Conservation (phyloP, 2,888 invertebrate genomes). For the Parnassius glacialis region DNA sequence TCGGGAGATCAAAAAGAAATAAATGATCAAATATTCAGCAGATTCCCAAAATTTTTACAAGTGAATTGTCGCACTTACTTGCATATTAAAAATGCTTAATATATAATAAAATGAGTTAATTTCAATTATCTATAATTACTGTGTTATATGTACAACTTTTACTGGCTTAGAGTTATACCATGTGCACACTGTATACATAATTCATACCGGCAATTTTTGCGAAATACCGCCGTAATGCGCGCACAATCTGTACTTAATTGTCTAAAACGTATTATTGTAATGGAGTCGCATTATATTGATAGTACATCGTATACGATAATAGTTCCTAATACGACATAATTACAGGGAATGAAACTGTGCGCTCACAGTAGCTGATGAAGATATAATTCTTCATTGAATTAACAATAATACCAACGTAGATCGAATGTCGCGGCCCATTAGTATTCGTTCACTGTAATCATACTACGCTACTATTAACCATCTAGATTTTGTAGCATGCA, state of each 20-base stretch:
- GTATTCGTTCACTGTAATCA: slow-evolving; percentile 18
- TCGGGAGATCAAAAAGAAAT: no score
- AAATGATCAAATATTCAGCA: no score
- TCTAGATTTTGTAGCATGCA: slow-evolving; percentile 42
- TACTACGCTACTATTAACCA: slow-evolving; percentile 24
- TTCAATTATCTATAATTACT: no score
- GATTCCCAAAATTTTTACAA: no score
- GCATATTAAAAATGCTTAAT: no score
- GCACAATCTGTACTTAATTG: slow-evolving; percentile 56
- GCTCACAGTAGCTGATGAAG: slow-evolving; percentile 60
- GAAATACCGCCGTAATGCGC: slow-evolving; percentile 45
- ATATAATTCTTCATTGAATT: slow-evolving; percentile 67
- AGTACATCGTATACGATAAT: slow-evolving; percentile 61
- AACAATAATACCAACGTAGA: slow-evolving; percentile 52
- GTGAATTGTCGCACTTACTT: no score
- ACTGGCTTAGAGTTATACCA: slow-evolving; percentile 20
- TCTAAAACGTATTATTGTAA: slow-evolving; percentile 65
- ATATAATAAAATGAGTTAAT: no score
- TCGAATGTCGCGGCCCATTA: slow-evolving; percentile 42
- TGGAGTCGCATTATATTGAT: slow-evolving; percentile 66
- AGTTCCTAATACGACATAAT: slow-evolving; percentile 67
- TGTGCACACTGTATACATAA: slow-evolving; percentile 31
- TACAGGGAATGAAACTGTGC: slow-evolving; percentile 55
- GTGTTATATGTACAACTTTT: neutral
- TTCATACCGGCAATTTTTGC: slow-evolving; percentile 45